Conservation (phyloP, 2,888 invertebrate species). For the Perithous albicinctus region DNA sequence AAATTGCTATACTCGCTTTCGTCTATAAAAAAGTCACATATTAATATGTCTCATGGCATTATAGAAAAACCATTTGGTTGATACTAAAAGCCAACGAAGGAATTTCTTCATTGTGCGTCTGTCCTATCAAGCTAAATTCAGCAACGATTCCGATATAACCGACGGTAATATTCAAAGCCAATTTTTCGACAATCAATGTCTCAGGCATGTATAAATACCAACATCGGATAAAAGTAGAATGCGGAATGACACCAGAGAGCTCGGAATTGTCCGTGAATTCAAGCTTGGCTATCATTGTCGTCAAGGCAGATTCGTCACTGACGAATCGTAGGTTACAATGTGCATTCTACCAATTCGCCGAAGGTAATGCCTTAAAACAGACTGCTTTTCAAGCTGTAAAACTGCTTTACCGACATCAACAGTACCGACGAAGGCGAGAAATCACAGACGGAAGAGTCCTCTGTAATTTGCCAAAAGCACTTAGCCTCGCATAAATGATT, state of each 20-base stretch:
- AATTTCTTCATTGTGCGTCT: no score
- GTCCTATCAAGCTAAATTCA: background rate
- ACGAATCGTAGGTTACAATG: background rate
- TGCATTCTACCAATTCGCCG: background rate
- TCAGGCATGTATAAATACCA: background rate
- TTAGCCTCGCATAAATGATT: no score
- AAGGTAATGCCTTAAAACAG: background rate
- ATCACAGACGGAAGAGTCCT: no score
- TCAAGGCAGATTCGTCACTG: background rate
- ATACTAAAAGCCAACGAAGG: no score
- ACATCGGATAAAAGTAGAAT: background rate
- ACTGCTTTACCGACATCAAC: slow-evolving; percentile 15
- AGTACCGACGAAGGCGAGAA: background rate
- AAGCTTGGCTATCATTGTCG: slow-evolving; percentile 9
- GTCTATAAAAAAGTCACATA: no score
- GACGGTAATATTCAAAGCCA: background rate
- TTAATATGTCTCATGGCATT: no score
- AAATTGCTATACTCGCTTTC: no score
- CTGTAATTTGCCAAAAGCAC: no score
- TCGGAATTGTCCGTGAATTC: background rate
- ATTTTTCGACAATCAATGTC: background rate
- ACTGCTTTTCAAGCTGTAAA: background rate
- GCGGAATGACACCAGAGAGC: slow-evolving; percentile 2
- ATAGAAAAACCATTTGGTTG: no score
- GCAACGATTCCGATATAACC: background rate